Evolutionary conservation across 2,113 vertebrate genomes (phyloP), one percentile per base, ranked within the genome.

Genomic region (Turnix velox): DNA sequence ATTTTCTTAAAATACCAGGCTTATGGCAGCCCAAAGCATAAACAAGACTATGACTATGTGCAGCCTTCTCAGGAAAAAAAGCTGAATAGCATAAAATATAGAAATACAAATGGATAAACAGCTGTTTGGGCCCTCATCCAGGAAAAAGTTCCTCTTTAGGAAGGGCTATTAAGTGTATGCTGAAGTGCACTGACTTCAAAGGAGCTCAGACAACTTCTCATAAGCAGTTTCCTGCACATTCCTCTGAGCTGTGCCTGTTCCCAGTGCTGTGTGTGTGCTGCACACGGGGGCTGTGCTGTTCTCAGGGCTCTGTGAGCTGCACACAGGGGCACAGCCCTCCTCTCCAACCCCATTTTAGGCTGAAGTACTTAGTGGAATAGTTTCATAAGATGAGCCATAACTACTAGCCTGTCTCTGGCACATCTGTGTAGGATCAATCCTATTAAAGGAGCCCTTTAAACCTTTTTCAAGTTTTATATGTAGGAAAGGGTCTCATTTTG

Each of bases 131-230:
- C 89, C 81, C 71, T 46, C 71, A 76, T 92, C 95, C 94, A 96
- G 94, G 95, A 96, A 95, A 96, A 96, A 91, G 87, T 93, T 89
- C 87, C 91, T 80, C 54, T 93, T 96, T 92, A 95, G 91, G 92
- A 96, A 89, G 66, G 87, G 84, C 88, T 69, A 87, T 93, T 93
- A 94, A 95, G 94, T 81, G 66, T 72, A 76, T 54, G 91, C 87
- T 84, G 42, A 91, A 91, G 84, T 68, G 84, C 14, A 9, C 89
- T 81, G 89, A 95, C 96, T 94, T 96, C 92, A 95, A 94, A 93
- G 84, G 87, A 75, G 87, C 89, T 91, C 77, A 89, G 67, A 74
- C 92, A 91, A 87, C 87, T 94, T 87, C 81, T 91, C 58, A 45
- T 93, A 71, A 92, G 79, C 55, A 3, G 77, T 73, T 96, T 93